Base-by-base conservation (phyloP, 30 jellyfish, hydroid and myxozoan species). In the Catostylus mosaicus region DNA sequence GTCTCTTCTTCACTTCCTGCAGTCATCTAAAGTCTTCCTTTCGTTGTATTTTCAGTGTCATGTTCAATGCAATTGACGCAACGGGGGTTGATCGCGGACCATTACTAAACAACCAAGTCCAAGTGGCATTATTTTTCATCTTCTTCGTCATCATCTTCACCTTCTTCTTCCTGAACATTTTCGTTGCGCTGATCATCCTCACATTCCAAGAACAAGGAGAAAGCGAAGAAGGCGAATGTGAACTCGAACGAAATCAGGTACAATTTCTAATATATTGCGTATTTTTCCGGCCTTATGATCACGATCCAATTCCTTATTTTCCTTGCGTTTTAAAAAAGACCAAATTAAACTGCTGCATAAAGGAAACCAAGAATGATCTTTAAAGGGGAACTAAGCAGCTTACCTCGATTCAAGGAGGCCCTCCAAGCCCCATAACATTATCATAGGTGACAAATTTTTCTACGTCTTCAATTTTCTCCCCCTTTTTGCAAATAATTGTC, bases 121-220 rank as follows among this genome's bases (percentile, higher is more conserved):
- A 95, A 85, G 99, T 95, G 68, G 92, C 99, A 6, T 61, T 95
- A 61, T 95, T 95, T 93, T 95, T 95, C 82, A 80, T 89, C 33
- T 89, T 89, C 96, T 95, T 89, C 71, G 99, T 95, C 73, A 97
- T 95, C 82, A 86, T 95, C 18, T 95, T 95, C 85, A 83, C 97
- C n/a, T 95, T 95, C 88, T 95, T 95, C 97, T 95, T 95, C 84
- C 73, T 95, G 78, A 95, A 95, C 88, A 95, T 95, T 67, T 95
- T 95, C 82, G 99, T 95, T 69, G 99, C 99, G 2, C 75, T 95
- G 88, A 95, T 95, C 73, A 95, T 95, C 59, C 88, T 95, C 32
- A 89, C 99, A 26, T 95, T 95, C 62, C 99, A 95, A 89, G 99
- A 95, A 52, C 99, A 95, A 89, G 99, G 99, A 24, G 99, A 95